Evolutionary conservation across 2,113 vertebrate species (phyloP), one percentile per base, ranked within the genome.

Genomic region (Passer domesticus): DNA sequence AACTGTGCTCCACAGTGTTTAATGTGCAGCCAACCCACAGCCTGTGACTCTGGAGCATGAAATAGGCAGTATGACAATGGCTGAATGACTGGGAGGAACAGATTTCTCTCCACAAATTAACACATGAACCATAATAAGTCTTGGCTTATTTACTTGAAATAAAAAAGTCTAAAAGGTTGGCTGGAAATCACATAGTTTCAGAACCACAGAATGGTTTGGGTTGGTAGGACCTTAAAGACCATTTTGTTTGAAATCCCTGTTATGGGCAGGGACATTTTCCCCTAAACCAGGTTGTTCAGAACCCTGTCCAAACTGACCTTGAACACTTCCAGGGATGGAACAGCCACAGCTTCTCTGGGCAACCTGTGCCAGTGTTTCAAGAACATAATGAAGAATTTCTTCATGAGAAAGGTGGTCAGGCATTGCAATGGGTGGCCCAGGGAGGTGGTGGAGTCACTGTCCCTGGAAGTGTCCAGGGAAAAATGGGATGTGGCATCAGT

Each of bases 301-400:
- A 3, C 21, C 21, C 22, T 15, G 6, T 41, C 62, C 53, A 75
- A 7, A 4, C 5, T 41, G 62, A 12, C 39, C 47, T 30, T n/a
- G 39, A 4, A 4, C 24, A 15, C 14, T 75, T 47, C 16, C 41
- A 76, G 39, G 11, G 24, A 31, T 41, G 53, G 12, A 9, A 8
- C 28, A 76, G 24, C 17, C 62, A 14, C 70, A 68, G 11, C 21
- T 47, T 15, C 30, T 30, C 63, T 53, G 62, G 30, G 20, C 5
- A 68, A 2, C 6, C 16, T 47, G 1, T 31, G 0, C 16, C 47
- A 47, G 8, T 2, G 1, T 12, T 17, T 33, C 46, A 52, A 13
- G 63, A 27, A 23, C 31, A 68, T 18, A 3, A 60, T 46, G 37
- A 19, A 59, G 14, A 44, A 37, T 33, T 33, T 59, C 37, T 19